These are phyloP conservation scores for Drosophila nigritarsus DNA, from an alignment of 2,888 invertebrate genomes.

Conservation along the genomic window DNA sequence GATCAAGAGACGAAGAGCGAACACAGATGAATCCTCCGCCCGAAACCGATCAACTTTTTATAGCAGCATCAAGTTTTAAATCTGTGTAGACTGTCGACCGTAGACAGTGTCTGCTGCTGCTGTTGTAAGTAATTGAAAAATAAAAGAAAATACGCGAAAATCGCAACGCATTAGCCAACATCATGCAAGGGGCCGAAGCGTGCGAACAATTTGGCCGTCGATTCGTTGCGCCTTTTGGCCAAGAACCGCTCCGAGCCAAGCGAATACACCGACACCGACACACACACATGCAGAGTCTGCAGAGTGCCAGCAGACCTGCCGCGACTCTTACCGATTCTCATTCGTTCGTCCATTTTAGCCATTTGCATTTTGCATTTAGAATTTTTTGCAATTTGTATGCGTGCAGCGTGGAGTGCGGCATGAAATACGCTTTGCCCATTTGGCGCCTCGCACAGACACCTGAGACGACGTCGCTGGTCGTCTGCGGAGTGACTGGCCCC, in stretches of 20 bases:
- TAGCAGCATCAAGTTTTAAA: conserved; percentile 5
- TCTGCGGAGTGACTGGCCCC: conserved; percentile 33
- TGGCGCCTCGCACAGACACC: conserved; percentile 62
- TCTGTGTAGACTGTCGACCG: background rate
- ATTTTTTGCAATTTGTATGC: conserved; percentile 71
- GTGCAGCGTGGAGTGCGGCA: conserved; percentile 62
- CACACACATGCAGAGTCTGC: background rate
- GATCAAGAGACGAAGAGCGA: conserved; percentile 13
- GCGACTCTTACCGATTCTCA: conserved; percentile 13
- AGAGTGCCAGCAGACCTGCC: background rate
- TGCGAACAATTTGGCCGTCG: conserved; percentile 74
- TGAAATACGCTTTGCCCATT: conserved; percentile 67
- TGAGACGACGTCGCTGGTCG: conserved; percentile 41
- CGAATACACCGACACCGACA: background rate
- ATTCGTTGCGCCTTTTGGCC: conserved; percentile 69
- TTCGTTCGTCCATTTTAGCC: conserved; percentile 16
- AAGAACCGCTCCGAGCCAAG: conserved; percentile 27
- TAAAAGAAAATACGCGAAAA: conserved; percentile 70
- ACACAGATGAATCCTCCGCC: conserved; percentile 26
- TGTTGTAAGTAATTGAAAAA: conserved; percentile 57
- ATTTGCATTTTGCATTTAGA: conserved; percentile 34
- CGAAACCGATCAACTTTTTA: conserved; percentile 55
- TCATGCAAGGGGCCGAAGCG: conserved; percentile 61
- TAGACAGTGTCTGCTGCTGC: background rate
- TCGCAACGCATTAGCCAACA: conserved; percentile 68